phyloP scores from a whole-genome alignment of 2,797 vertebrate species.

The Menidia menidia region DNA sequence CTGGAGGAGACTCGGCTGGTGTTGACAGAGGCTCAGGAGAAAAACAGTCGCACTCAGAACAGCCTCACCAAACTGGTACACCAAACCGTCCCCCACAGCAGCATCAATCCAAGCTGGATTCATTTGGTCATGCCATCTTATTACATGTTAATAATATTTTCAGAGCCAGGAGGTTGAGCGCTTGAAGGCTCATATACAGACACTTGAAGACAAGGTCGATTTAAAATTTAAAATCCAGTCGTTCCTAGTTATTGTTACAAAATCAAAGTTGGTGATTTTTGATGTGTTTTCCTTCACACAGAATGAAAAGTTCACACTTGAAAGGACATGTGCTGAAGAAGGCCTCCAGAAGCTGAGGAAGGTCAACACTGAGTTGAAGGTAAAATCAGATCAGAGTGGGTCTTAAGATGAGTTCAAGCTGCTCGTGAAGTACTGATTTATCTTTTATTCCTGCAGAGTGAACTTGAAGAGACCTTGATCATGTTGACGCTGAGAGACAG shows the following conservation, averaged over 20 bases:
- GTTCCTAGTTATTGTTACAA: background rate
- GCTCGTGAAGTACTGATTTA: background rate
- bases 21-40: slow-evolving; percentile 78
- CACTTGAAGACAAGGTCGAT: slow-evolving; percentile 81
- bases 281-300: slow-evolving; percentile 40
- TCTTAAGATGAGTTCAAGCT: background rate
- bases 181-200: slow-evolving; percentile 74
- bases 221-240: background rate
- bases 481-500: slow-evolving; percentile 74
- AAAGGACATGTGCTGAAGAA: slow-evolving; percentile 75
- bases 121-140: background rate
- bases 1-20: slow-evolving; percentile 77
- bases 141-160: slow-evolving; percentile 7
- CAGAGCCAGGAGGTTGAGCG: slow-evolving; percentile 79
- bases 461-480: slow-evolving; percentile 74
- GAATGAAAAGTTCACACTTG: slow-evolving; percentile 81
- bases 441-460: slow-evolving; percentile 63
- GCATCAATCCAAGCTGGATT: background rate
- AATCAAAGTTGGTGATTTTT: background rate
- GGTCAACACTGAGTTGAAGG: slow-evolving; percentile 75
- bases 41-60: slow-evolving; percentile 61
- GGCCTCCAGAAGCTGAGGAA: slow-evolving; percentile 73
- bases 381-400: slow-evolving; percentile 47
- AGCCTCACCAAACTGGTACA: slow-evolving; percentile 77
- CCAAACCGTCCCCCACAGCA: background rate